Percentiles rank a stretch among this genome's conserved stretches.
phyloP scores from a whole-genome alignment of 2,888 invertebrate genomes.

The Anarsia innoxiella region DNA sequence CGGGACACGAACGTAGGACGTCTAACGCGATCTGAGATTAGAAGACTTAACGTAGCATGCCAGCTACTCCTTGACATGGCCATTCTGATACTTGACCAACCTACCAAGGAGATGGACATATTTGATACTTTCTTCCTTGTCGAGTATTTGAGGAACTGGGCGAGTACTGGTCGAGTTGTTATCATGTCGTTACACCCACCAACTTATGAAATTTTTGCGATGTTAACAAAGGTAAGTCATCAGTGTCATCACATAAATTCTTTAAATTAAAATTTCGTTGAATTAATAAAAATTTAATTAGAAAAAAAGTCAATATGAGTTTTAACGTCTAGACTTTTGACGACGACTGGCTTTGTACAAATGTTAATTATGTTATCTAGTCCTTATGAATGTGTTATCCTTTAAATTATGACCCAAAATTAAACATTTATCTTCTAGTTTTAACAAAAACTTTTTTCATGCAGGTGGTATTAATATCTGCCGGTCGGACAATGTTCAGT shows the following conservation, averaged over 20 bases:
- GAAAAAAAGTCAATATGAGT: too few relatives aligned
- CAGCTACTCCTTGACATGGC: slow-evolving; percentile 91
- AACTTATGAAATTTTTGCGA: slow-evolving; percentile 95
- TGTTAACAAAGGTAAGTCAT: slow-evolving; percentile 84
- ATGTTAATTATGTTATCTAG: too few relatives aligned
- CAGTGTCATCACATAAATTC: too few relatives aligned
- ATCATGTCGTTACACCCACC: slow-evolving; percentile 95
- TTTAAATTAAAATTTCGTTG: too few relatives aligned
- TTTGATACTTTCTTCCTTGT: slow-evolving; percentile 97
- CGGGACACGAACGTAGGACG: slow-evolving; percentile 89
- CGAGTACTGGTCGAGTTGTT: slow-evolving; percentile 85
- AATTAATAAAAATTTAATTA: too few relatives aligned
- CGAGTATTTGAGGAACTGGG: slow-evolving; percentile 95
- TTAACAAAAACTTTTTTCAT: too few relatives aligned
- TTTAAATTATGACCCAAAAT: too few relatives aligned
- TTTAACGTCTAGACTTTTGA: too few relatives aligned
- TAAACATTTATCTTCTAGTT: too few relatives aligned
- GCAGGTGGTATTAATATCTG: slow-evolving; percentile 88
- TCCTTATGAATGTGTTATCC: too few relatives aligned
- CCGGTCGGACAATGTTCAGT: slow-evolving; percentile 93
- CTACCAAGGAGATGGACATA: slow-evolving; percentile 92
- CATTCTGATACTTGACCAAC: slow-evolving; percentile 90
- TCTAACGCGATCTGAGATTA: slow-evolving; percentile 90
- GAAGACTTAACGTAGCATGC: slow-evolving; percentile 91
- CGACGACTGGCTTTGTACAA: too few relatives aligned